A percentile compares a stretch with the other conserved stretches of the same genome.
Conservation (phyloP, 30 jellyfish, hydroid and myxozoan genomes). For the Pseudorhiza aurosa region DNA sequence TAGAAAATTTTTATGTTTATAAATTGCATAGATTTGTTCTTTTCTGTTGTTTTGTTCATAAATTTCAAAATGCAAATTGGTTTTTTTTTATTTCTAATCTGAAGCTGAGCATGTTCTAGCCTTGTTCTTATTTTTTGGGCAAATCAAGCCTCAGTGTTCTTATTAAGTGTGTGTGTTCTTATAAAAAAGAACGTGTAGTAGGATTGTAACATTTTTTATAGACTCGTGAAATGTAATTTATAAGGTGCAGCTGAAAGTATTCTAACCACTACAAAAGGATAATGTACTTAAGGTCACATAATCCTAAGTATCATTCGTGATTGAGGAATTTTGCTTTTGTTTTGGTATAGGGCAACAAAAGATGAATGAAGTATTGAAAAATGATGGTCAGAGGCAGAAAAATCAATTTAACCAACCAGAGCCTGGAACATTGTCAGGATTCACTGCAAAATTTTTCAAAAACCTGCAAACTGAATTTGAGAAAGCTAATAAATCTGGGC, state of each 20-base stretch:
- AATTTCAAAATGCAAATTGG: too few relatives aligned
- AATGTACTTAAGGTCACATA: not conserved
- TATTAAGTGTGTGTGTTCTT: too few relatives aligned
- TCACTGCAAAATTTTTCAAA: constrained; percentile 6
- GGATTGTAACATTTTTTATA: too few relatives aligned
- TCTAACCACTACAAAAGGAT: not conserved
- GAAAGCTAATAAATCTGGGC: constrained; percentile 45
- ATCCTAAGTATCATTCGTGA: not conserved
- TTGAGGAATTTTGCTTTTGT: not conserved
- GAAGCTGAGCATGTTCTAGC: too few relatives aligned
- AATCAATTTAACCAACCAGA: constrained; percentile 6
- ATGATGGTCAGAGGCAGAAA: not conserved
- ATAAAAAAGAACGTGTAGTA: too few relatives aligned
- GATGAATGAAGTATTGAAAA: constrained; percentile 26
- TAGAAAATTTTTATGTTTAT: too few relatives aligned
- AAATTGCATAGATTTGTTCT: too few relatives aligned
- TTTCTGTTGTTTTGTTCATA: too few relatives aligned
- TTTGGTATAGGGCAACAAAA: constrained; percentile 45
- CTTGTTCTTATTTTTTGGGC: too few relatives aligned
- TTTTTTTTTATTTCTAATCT: too few relatives aligned
- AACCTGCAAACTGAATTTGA: constrained; percentile 60
- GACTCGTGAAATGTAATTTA: not conserved
- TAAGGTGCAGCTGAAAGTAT: too few relatives aligned
- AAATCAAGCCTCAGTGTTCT: too few relatives aligned
- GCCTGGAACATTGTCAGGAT: constrained; percentile 37